These are phyloP conservation scores for Alviniconcha strummeri DNA, from an alignment of 2,888 invertebrate species.

Conservation along the genomic window DNA sequence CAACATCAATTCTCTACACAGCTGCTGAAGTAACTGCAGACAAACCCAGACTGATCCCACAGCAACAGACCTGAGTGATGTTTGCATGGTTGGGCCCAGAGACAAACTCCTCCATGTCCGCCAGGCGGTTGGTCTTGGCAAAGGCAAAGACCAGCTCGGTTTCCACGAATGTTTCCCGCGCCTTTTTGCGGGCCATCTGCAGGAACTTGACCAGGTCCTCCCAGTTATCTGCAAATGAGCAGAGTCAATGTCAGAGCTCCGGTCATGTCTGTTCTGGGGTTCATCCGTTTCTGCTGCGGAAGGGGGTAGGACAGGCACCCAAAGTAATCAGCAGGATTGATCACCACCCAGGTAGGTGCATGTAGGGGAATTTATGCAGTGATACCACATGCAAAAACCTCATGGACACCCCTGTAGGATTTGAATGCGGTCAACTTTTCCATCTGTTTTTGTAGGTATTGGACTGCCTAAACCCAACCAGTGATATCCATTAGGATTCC, in stretches of 20 bases:
- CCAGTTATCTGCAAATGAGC: conserved; percentile 83
- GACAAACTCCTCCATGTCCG: conserved; percentile 98
- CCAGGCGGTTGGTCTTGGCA: conserved; percentile 96
- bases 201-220: conserved; percentile 97
- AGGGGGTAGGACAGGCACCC: not conserved
- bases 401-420: too few species aligned
- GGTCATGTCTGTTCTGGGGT: too few species aligned
- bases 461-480: too few species aligned
- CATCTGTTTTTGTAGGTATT: too few species aligned
- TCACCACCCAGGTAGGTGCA: not conserved
- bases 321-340: not conserved
- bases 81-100: conserved; percentile 99
- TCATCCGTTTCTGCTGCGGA: not conserved
- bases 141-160: conserved; percentile 99
- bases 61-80: conserved; percentile 86
- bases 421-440: too few species aligned
- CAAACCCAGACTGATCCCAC: too few species aligned
- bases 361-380: not conserved
- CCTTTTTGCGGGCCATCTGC: conserved; percentile 99
- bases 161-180: conserved; percentile 98
- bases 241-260: too few species aligned
- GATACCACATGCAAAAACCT: too few species aligned
- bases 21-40: too few species aligned
- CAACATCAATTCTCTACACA: too few species aligned
- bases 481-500: too few species aligned